Base-by-base conservation (phyloP, 30 jellyfish, hydroid and myxozoan species). In the Cassiopea xamachana region DNA sequence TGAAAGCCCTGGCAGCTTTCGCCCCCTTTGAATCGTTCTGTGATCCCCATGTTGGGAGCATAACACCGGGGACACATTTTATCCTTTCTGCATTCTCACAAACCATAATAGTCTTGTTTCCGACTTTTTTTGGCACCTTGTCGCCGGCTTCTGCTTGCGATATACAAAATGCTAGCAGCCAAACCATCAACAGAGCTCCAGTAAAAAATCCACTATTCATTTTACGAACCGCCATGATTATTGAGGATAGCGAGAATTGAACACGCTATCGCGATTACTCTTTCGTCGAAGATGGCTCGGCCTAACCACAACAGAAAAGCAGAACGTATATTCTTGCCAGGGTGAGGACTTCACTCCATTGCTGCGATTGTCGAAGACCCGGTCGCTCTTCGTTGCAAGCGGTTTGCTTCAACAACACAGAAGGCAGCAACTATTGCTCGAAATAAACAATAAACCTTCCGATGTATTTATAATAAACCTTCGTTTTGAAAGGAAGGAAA, bases 1-100 rank as follows among this genome's bases (percentile, higher is more conserved):
- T 93, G 79, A 96, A 92, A 1, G 99, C 99, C 45, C 97, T 64
- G 47, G 97, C 99, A 10, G 98, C 99, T 49, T 87, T 90, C 68
- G 89, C 92, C 15, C 98, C 98, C 15, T 69, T 89, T 58, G 97
- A 84, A 16, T 82, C 97, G 49, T 77, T 67, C 72, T 76, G 87
- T 43, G 95, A 45, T 58, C 82, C 93, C 99, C 99, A 96, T 18
- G 75, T 76, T 1, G 99, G 99, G n/a, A 96, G 90, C 69, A 93
- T 19, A 58, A 96, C 95, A 45, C 99, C 99, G 68, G 73, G 75
- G 27, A 69, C 81, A 83, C 99, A 96, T 79, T 88, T 82, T 50
- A 88, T 93, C 17, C 85, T 77, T n/a, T 96, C 98, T 1, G 91
- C 92, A 67, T 92, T 92, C 64, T 80, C 94, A 64, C 98, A 93